These are phyloP conservation scores for Pitangus sulphuratus DNA, from an alignment of 2,797 vertebrate species.

Conservation along the genomic window DNA sequence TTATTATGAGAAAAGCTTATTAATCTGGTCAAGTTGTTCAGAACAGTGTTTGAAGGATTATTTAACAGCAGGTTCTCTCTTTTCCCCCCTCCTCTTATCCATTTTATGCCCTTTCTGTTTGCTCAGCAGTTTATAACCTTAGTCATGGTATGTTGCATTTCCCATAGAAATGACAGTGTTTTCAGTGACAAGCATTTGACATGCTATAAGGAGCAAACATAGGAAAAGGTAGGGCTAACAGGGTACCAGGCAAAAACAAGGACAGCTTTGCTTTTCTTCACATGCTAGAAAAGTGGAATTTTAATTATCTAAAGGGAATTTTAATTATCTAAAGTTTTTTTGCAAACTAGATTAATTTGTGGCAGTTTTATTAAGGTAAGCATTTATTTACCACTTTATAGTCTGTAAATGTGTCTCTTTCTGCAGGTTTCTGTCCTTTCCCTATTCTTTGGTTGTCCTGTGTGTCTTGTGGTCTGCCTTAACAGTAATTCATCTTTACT, in stretches of 20 bases:
- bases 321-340: neutral
- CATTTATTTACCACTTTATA: neutral
- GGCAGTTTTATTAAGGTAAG: neutral
- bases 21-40: conserved; percentile 39
- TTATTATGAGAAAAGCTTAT: conserved; percentile 34
- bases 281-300: neutral
- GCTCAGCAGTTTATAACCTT: conserved; percentile 31
- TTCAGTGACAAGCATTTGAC: neutral
- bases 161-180: neutral
- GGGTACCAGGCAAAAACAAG: neutral
- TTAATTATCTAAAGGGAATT: neutral
- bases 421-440: neutral
- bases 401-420: neutral
- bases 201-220: neutral
- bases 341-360: neutral
- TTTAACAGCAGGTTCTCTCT: conserved; percentile 13
- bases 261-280: neutral
- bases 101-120: conserved; percentile 28
- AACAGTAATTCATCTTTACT: neutral
- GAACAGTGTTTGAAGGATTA: neutral
- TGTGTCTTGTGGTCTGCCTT: neutral
- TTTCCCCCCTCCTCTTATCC: fast-evolving
- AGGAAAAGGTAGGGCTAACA: neutral
- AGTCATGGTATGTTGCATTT: neutral
- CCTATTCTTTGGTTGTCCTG: neutral